Base-by-base conservation (phyloP, 2,797 vertebrate genomes). In the Chanos chanos region DNA sequence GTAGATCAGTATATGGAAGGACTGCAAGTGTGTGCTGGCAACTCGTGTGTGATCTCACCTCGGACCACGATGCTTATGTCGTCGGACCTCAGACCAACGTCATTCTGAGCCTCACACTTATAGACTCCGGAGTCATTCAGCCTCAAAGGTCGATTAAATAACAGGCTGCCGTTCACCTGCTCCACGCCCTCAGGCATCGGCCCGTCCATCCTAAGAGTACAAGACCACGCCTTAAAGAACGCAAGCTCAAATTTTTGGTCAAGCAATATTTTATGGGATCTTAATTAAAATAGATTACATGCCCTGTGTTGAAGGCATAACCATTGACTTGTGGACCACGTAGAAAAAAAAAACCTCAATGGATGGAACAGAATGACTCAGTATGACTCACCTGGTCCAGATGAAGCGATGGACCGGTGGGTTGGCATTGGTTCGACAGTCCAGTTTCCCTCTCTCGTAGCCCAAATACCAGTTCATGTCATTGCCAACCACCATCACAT, bases 101-200 rank as follows among this genome's bases (percentile, higher is more conserved):
- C 84, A 74, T 99, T 99, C 15, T 79, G 86, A 78, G 94, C 96
- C 72, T 93, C 93, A 73, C 96, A 99, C 71, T 93, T 73, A 1
- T 97, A 99, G 62, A 92, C 89, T 49, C 94, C 96, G n/a, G 92
- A 95, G 83, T 97, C 92, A 72, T 95, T 99, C 52, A 85, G 89
- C 71, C 89, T 90, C 87, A 99, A 54, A 0, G 94, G 92, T 34
- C 87, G 88, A 51, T 79, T 90, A 85, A 99, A 98, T 68, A 89
- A 80, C 49, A 99, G 86, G 70, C 85, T 96, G 68, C 86, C 90
- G 81, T 97, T 95, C 68, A 86, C 85, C 72, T 89, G 82, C 21
- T 88, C 70, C 64, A 95, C 86, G 21, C 94, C 93, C 18, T 92
- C 88, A n/a, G 94, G 95, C 91, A 96, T 94, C 1, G 78, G 76